Percentiles rank a stretch among this genome's conserved stretches.
Conservation (phyloP, 2,888 invertebrate species). For the Melanostoma scalare region DNA sequence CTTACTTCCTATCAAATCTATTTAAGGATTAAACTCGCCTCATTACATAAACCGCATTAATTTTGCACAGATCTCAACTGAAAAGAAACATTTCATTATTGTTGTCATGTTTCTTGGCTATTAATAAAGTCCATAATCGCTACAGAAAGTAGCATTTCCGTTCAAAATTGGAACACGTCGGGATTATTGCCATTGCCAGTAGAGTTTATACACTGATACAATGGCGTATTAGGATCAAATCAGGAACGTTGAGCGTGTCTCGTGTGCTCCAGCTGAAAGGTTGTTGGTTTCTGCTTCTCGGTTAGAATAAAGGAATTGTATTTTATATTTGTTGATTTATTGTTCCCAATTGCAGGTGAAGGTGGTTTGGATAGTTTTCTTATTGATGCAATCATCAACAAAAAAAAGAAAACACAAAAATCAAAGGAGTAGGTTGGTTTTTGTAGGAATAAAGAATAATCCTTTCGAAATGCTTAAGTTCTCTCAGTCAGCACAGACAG, state of each 20-base stretch:
- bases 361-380: slow-evolving; percentile 6
- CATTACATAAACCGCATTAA: too few relatives aligned
- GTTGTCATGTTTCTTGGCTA: not conserved
- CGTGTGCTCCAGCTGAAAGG: slow-evolving; percentile 26
- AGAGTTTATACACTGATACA: not conserved
- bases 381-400: not conserved
- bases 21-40: too few relatives aligned
- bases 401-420: not conserved
- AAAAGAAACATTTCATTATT: slow-evolving; percentile 17
- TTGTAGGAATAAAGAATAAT: not conserved
- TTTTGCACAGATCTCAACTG: too few relatives aligned
- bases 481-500: not conserved
- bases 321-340: slow-evolving; percentile 8
- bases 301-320: not conserved
- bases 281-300: not conserved
- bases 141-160: slow-evolving; percentile 1
- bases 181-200: not conserved
- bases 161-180: slow-evolving; percentile 30
- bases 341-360: slow-evolving; percentile 25
- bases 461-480: slow-evolving; percentile 15
- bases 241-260: slow-evolving; percentile 9
- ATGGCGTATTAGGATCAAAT: not conserved
- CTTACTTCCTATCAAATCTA: too few relatives aligned
- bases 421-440: slow-evolving; percentile 20
- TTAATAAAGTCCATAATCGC: slow-evolving; percentile 5